These are phyloP conservation scores for Galemys pyrenaicus DNA, from an alignment of 2,113 vertebrate genomes.

Conservation along the genomic window DNA sequence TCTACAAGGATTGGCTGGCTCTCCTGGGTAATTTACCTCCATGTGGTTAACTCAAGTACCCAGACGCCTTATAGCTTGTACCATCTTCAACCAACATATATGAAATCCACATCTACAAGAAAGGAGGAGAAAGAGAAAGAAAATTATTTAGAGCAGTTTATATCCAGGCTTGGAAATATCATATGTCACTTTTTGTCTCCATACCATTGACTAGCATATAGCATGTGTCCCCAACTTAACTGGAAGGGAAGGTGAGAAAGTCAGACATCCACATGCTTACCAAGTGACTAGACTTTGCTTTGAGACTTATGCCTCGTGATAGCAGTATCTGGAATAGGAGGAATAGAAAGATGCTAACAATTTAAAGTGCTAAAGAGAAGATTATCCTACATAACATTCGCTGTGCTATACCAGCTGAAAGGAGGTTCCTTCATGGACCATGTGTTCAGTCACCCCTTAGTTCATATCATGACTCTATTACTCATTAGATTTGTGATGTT, in stretches of 20 bases:
- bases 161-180: not conserved
- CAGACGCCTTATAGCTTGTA: not conserved
- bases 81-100: not conserved
- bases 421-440: no score
- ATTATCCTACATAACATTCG: not conserved
- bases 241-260: not conserved
- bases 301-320: not conserved
- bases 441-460: not conserved
- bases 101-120: not conserved
- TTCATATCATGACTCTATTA: not conserved
- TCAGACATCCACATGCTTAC: not conserved
- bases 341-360: not conserved
- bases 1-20: not conserved
- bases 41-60: not conserved
- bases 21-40: not conserved
- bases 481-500: not conserved
- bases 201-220: not conserved
- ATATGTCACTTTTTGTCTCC: not conserved
- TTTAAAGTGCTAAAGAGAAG: slow-evolving; percentile 21
- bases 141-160: not conserved
- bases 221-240: not conserved
- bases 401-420: not conserved
- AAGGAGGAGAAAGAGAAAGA: not conserved
- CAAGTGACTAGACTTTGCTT: not conserved
- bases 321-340: not conserved